Evolutionary conservation across 2,888 invertebrate genomes (phyloP).

Genomic region (Drosophila leonis): DNA sequence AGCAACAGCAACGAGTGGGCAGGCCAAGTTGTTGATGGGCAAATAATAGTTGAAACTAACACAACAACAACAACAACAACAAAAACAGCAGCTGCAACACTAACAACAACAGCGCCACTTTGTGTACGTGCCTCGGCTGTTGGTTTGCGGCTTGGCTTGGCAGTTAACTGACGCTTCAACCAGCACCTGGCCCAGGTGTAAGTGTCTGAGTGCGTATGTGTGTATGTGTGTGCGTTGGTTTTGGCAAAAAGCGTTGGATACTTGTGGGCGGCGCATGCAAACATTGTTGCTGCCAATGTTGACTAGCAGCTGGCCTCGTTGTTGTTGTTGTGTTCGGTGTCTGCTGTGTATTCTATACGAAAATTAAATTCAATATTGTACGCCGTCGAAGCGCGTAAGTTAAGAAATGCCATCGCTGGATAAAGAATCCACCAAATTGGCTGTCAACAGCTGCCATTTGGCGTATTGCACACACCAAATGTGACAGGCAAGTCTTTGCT

Average conservation of each 20-base stretch:
- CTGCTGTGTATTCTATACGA: conserved; percentile 35
- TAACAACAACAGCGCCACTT: conserved; percentile 35
- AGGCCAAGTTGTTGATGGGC: conserved; percentile 76
- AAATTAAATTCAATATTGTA: conserved; percentile 52
- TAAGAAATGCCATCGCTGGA: conserved; percentile 30
- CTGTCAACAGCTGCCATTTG: conserved; percentile 63
- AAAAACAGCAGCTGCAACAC: conserved; percentile 24
- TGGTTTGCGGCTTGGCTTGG: conserved; percentile 59
- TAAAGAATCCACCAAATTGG: conserved; percentile 56
- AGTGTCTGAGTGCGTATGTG: conserved; percentile 22
- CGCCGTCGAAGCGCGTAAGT: conserved; percentile 32
- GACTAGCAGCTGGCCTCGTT: conserved; percentile 11
- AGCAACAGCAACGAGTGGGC: conserved; percentile 60
- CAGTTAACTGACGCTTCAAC: conserved; percentile 46
- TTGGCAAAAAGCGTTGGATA: conserved; percentile 57
- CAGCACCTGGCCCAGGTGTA: conserved; percentile 49
- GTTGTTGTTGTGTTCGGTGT: conserved; percentile 5
- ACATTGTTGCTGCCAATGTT: conserved; percentile 49
- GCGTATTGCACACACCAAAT: conserved; percentile 19
- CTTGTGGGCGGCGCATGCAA: conserved; percentile 49
- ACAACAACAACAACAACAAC: conserved; percentile 40
- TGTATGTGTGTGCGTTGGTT: conserved; percentile 20
- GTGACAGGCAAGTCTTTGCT: conserved; percentile 24
- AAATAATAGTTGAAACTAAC: conserved; percentile 76
- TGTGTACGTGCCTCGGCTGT: conserved; percentile 63